These are phyloP conservation scores for Salmo trutta DNA, from an alignment of 2,797 vertebrate species.

Conservation along the genomic window DNA sequence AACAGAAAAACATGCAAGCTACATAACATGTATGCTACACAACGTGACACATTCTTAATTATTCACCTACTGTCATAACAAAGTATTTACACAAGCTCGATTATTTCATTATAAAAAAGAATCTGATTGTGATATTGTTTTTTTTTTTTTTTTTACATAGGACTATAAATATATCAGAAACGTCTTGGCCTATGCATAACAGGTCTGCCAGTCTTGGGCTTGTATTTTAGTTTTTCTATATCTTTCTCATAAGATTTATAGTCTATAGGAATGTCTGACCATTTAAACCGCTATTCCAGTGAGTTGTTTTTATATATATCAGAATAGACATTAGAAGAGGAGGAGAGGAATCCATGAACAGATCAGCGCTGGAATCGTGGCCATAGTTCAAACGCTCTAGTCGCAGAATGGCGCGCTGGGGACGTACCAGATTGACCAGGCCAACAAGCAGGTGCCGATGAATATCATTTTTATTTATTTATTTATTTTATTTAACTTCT, in stretches of 20 bases:
- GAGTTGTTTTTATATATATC: constrained; percentile 2
- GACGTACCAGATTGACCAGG: constrained; percentile 11
- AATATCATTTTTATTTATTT: neutral
- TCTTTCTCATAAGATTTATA: neutral
- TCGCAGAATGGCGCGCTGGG: constrained; percentile 31
- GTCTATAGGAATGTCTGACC: neutral
- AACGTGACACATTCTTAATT: neutral
- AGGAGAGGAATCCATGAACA: constrained; percentile 14
- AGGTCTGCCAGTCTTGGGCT: too few species aligned
- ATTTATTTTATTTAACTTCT: too few species aligned
- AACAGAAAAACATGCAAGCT: neutral
- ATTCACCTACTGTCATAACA: neutral
- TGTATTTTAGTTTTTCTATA: neutral
- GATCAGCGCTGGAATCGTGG: constrained; percentile 14
- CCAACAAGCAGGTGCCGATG: constrained; percentile 6
- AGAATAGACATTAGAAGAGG: neutral
- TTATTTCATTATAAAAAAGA: neutral
- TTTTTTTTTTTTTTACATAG: neutral
- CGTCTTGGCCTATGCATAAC: too few species aligned
- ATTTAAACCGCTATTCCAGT: neutral
- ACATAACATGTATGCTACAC: neutral
- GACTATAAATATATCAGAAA: too few species aligned
- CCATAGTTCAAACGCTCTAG: constrained; percentile 36
- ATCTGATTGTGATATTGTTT: neutral
- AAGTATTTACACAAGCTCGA: neutral